Base-by-base conservation (phyloP, 2,113 vertebrate genomes). In the Podarcis raffonei region DNA sequence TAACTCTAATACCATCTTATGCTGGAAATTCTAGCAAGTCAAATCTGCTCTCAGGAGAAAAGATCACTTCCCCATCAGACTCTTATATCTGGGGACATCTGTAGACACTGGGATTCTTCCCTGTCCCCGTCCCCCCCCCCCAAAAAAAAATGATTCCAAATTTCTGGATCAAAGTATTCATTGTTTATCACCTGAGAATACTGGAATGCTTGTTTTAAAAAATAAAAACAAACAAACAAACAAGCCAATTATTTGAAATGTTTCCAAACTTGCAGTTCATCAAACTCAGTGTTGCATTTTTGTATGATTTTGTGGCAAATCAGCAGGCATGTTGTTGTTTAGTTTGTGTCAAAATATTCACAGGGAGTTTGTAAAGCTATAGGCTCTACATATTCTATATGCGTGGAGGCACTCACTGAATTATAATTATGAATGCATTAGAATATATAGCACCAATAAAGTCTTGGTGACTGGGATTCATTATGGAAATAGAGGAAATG, bases 361-460 rank as follows among this genome's bases (percentile, higher is more conserved):
- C 13, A 57, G 30, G 78, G 53, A 80, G 57, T 84, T 66, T 71
- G 82, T 84, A 72, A 84, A 84, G 12, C 30, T 84, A 42, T 71
- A 77, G 75, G 75, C 75, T 77, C 75, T 77, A 39, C 23, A 25
- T 77, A 72, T 71, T 53, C 18, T 72, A 72, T 25, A 72, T 22
- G 18, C 42, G 71, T 84, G 82, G 68, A 53, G 72, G 82, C 42
- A 15, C 66, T 84, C 39, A 71, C 27, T 72, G 82, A 84, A 84
- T 72, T 84, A 72, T 71, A 84, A 72, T 72, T 30, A 57, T 72
- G 42, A 84, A 72, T 71, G n/a, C n/a, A 72, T 84, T 84, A 84
- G 39, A 84, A 57, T 84, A 53, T 6, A 57, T 57, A 30, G 71
- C 22, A 32, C 20, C 71, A 72, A 84, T 23, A 71, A 72, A 71